Evolutionary conservation across 2,888 invertebrate genomes (phyloP).

Genomic region (Aproaerema taeniolella): DNA sequence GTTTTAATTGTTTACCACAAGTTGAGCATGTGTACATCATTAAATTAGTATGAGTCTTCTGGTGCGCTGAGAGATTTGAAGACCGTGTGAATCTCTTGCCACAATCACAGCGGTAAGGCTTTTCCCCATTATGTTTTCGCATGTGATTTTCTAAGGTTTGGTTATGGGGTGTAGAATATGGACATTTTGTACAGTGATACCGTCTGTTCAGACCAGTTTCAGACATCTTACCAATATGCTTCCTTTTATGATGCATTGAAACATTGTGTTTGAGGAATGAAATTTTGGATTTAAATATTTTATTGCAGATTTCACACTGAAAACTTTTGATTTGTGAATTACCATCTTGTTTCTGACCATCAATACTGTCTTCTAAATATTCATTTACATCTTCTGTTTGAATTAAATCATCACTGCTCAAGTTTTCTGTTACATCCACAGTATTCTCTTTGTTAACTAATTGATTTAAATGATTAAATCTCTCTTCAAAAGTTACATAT

Average conservation of each 20-base stretch:
- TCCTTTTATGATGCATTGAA: constrained; percentile 56
- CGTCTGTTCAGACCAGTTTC: constrained; percentile 52
- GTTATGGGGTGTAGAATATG: constrained; percentile 62
- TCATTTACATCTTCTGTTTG: background rate
- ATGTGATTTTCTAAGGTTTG: constrained; percentile 67
- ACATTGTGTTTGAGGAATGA: constrained; percentile 52
- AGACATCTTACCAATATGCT: constrained; percentile 50
- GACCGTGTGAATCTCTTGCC: constrained; percentile 64
- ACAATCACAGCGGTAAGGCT: constrained; percentile 64
- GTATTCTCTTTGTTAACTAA: constrained; percentile 12
- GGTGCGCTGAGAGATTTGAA: constrained; percentile 58
- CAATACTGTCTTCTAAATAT: no score
- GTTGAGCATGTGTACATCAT: constrained; percentile 56
- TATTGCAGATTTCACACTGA: constrained; percentile 31
- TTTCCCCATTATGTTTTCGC: constrained; percentile 62
- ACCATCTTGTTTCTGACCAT: no score
- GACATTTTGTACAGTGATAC: constrained; percentile 60
- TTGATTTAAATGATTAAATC: constrained; percentile 32
- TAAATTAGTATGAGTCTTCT: constrained; percentile 53
- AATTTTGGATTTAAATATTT: constrained; percentile 43
- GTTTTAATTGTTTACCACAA: constrained; percentile 72
- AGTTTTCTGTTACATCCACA: background rate
- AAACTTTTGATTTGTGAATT: background rate
- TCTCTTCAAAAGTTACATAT: constrained; percentile 47
- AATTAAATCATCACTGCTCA: background rate